phyloP scores from a whole-genome alignment of 2,888 invertebrate species.

The Ditylenchus weischeri region DNA sequence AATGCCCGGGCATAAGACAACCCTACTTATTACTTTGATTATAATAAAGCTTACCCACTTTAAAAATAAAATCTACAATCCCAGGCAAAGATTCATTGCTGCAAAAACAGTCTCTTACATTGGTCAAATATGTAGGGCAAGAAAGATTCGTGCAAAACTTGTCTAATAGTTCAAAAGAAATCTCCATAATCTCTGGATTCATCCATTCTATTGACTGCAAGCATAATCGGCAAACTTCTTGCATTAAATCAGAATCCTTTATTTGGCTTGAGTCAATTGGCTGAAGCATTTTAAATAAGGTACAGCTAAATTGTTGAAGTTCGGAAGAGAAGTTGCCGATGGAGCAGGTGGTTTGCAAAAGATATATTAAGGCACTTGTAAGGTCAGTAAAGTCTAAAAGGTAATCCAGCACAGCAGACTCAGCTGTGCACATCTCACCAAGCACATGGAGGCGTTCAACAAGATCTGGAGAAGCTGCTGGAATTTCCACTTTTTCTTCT shows the following conservation, averaged over 20 bases:
- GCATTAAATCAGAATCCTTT: background rate
- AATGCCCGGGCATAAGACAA: too few relatives aligned
- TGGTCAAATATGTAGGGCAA: background rate
- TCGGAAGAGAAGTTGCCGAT: background rate
- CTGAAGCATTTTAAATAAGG: background rate
- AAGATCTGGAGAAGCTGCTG: background rate
- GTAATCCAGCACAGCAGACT: background rate
- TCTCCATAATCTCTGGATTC: constrained; percentile 1
- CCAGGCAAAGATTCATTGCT: background rate
- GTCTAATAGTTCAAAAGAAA: background rate
- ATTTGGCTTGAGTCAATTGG: background rate
- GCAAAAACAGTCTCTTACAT: background rate
- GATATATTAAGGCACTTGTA: background rate
- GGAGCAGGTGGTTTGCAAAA: background rate
- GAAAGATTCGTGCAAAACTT: background rate
- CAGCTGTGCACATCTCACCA: background rate
- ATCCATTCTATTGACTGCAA: background rate
- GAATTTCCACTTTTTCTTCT: background rate
- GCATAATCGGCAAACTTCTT: background rate
- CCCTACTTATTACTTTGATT: too few relatives aligned
- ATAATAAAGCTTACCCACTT: background rate
- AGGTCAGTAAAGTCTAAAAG: background rate
- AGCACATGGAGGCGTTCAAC: background rate
- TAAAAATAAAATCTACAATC: constrained; percentile 5
- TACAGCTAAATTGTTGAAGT: background rate